These are phyloP conservation scores for Coilia nasus DNA, from an alignment of 2,797 vertebrate genomes.

Conservation along the genomic window DNA sequence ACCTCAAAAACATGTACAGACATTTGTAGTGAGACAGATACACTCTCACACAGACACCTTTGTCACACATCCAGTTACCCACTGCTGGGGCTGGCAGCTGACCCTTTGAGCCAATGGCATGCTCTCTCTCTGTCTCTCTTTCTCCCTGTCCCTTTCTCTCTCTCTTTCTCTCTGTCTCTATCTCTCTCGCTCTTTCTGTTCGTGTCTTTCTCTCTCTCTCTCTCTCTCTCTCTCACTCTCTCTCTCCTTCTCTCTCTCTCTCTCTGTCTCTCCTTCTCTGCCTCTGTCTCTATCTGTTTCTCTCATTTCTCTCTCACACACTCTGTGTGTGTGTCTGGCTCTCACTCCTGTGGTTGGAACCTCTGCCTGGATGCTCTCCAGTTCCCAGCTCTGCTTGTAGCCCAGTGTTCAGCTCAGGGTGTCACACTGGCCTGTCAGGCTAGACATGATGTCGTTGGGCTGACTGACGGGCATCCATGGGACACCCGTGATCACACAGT, in stretches of 20 bases:
- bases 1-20: neutral
- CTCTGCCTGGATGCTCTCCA: conserved; percentile 3
- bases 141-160: conserved; percentile 18
- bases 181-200: neutral
- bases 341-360: conserved; percentile 1
- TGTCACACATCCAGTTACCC: conserved; percentile 12
- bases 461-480: neutral
- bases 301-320: neutral
- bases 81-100: neutral
- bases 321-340: conserved; percentile 24
- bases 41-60: conserved; percentile 19
- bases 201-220: neutral
- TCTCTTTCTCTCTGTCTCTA: conserved; percentile 1
- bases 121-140: conserved; percentile 10
- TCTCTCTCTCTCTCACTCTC: neutral
- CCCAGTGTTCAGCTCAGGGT: neutral
- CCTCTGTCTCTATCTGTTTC: neutral
- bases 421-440: neutral
- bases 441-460: neutral
- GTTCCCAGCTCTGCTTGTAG: neutral
- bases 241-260: neutral
- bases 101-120: neutral
- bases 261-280: neutral
- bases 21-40: neutral
- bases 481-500: neutral